Evolutionary conservation across 2,797 vertebrate genomes (phyloP), one percentile per base, ranked within the genome.

Genomic region (Helicolenus hilgendorfi): DNA sequence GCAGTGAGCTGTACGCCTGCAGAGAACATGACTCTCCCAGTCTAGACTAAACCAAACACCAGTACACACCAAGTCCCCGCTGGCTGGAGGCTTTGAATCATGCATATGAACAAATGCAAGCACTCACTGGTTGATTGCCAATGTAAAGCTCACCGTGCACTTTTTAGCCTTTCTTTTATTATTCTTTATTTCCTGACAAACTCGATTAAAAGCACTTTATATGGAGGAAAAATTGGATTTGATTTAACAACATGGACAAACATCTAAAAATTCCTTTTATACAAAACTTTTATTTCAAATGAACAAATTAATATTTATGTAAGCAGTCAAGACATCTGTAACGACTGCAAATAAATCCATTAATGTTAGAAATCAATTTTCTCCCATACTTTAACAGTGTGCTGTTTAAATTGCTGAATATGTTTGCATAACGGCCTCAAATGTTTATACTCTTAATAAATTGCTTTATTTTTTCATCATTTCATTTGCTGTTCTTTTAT

Each of bases 31-130:
- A 85, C 91, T 91, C 85, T 92, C 79, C 81, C 67, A 55, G 81
- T 88, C 86, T 87, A 79, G 83, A 86, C 84, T 64, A 70, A 88
- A 81, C 70, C 79, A 84, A 90, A 90, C 85, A 86, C 65, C 79
- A 36, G 79, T 60, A 87, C 78, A 77, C 72, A 75, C 10, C 72
- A 73, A 63, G 65, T 68, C 78, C 73, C 81, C 2, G 62, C 83
- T 49, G 70, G 65, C 85, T 77, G 33, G 3, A 24, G 29, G 76
- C 36, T 84, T 87, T 77, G 81, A 84, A 81, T 86, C 81, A 72
- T 56, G 77, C 86, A 85, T 33, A 59, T 69, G 71, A 87, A 82
- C 85, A 84, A 89, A 89, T 33, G 63, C 33, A 70, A 62, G 36
- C 71, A 18, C 41, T 79, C 2, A 15, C n/a, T 55, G 60, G n/a